phyloP scores from a whole-genome alignment of 2,888 invertebrate genomes.

The Noctua comes region DNA sequence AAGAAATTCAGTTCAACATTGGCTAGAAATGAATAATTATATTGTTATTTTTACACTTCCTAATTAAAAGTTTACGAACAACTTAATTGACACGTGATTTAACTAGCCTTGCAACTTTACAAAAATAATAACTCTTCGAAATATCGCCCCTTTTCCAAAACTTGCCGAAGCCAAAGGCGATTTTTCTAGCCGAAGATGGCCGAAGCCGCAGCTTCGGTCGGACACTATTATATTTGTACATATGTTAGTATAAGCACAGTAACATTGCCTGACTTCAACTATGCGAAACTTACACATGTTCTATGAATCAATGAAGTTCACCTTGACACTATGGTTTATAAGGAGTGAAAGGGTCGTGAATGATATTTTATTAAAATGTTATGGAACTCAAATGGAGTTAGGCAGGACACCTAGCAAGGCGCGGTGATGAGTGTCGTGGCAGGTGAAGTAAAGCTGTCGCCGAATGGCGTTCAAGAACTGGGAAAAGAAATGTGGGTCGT shows the following conservation, averaged over 20 bases:
- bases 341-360: slow-evolving; percentile 14
- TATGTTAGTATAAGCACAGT: neutral
- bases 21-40: too few species aligned
- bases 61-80: too few species aligned
- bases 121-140: too few species aligned
- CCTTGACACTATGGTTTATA: slow-evolving; percentile 20
- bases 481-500: neutral
- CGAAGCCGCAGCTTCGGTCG: too few species aligned
- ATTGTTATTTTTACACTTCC: too few species aligned
- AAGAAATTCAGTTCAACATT: too few species aligned
- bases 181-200: too few species aligned
- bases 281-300: neutral
- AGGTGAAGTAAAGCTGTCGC: neutral
- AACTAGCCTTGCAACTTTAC: too few species aligned
- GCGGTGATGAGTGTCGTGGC: neutral
- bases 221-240: too few species aligned
- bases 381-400: neutral
- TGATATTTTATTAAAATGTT: neutral
- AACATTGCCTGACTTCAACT: neutral
- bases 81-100: too few species aligned
- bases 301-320: slow-evolving; percentile 6
- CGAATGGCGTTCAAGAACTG: neutral
- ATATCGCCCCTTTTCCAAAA: too few species aligned
- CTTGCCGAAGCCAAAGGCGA: too few species aligned
- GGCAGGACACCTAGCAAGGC: neutral